Evolutionary conservation across 2,888 invertebrate species (phyloP).

Genomic region (Orchesella flavescens): DNA sequence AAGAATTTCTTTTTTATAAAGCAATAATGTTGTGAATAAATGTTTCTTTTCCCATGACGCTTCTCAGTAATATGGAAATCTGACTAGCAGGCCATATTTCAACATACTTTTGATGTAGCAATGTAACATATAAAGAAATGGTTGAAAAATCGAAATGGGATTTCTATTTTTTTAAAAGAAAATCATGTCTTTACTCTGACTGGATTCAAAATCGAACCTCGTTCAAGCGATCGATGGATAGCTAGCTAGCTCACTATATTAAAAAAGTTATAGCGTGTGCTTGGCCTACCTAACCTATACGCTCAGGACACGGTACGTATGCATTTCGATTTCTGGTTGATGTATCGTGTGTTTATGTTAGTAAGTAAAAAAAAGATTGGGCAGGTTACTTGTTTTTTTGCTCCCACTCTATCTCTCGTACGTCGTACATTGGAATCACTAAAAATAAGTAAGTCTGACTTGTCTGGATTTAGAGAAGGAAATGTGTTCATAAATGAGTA

Average conservation of each 20-base stretch:
- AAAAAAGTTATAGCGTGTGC: background rate
- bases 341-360: constrained; percentile 54
- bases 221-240: background rate
- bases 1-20: background rate
- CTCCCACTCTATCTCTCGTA: constrained; percentile 3
- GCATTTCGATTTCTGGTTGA: constrained; percentile 46
- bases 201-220: background rate
- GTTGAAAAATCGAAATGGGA: constrained; percentile 11
- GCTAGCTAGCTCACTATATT: background rate
- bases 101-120: constrained; percentile 2
- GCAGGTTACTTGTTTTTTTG: constrained; percentile 27
- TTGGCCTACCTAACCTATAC: too few species aligned
- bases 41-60: background rate
- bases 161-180: background rate
- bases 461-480: background rate
- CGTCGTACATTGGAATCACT: background rate
- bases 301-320: background rate
- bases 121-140: background rate
- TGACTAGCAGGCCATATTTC: background rate
- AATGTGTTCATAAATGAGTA: constrained; percentile 34
- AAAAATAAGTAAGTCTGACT: constrained; percentile 1
- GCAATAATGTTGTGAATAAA: background rate
- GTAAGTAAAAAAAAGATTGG: background rate
- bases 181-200: background rate
- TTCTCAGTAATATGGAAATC: background rate